A percentile compares a stretch with the other conserved stretches of the same genome.
phyloP scores from a whole-genome alignment of 2,888 invertebrate species.

The Folsomia candida region DNA sequence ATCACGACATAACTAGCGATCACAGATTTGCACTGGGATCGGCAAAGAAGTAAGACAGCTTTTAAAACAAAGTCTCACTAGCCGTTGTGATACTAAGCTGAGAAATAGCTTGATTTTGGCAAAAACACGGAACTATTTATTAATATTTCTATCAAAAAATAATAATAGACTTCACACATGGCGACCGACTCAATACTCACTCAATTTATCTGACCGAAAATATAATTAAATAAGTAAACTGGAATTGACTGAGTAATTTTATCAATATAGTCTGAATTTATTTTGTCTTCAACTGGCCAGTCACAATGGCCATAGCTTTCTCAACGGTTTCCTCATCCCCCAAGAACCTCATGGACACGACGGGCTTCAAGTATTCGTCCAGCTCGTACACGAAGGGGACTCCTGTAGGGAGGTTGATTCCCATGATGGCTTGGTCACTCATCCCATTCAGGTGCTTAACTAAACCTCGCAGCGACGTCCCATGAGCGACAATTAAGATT shows the following conservation, averaged over 20 bases:
- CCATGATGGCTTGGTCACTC: constrained; percentile 70
- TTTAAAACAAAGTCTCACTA: too few species aligned
- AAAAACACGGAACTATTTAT: too few species aligned
- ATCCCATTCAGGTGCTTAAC: constrained; percentile 80
- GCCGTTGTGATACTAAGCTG: too few species aligned
- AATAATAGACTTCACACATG: too few species aligned
- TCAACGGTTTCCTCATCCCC: constrained; percentile 74
- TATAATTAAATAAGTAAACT: too few species aligned
- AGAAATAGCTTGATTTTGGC: too few species aligned
- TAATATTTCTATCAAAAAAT: too few species aligned
- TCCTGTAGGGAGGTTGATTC: constrained; percentile 73
- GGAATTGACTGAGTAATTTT: not conserved
- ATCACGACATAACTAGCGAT: too few species aligned
- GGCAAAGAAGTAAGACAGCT: too few species aligned
- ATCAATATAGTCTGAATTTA: constrained; percentile 54
- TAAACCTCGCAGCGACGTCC: constrained; percentile 79
- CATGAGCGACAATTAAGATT: constrained; percentile 80
- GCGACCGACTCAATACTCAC: too few species aligned
- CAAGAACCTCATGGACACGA: constrained; percentile 70
- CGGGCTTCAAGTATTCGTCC: constrained; percentile 67
- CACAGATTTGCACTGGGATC: too few species aligned
- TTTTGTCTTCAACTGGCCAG: constrained; percentile 75
- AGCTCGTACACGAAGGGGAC: constrained; percentile 77
- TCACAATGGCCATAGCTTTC: constrained; percentile 72
- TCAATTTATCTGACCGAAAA: too few species aligned